Conservation (phyloP, 2,888 invertebrate genomes). For the Helleia helle region DNA sequence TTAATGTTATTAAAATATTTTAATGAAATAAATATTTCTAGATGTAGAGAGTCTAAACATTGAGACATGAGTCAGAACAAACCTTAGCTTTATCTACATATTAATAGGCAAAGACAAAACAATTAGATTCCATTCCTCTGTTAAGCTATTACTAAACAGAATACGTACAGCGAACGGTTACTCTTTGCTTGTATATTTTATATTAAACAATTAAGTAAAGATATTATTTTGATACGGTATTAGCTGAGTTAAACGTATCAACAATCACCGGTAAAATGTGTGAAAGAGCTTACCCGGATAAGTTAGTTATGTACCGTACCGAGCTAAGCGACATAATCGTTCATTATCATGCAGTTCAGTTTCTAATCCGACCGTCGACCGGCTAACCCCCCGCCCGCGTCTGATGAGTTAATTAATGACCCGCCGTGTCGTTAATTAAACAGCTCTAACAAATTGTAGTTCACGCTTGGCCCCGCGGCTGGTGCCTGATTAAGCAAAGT, state of each 20-base stretch:
- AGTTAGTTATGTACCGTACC: conserved; percentile 23
- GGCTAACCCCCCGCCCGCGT: conserved; percentile 49
- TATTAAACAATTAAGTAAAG: no score
- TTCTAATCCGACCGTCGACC: conserved; percentile 50
- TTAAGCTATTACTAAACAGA: no score
- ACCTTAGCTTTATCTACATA: no score
- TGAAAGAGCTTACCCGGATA: conserved; percentile 19
- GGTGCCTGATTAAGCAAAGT: conserved; percentile 47
- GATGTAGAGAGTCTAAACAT: no score
- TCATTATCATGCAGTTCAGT: conserved; percentile 49
- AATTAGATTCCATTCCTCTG: no score
- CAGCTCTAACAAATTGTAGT: conserved; percentile 62
- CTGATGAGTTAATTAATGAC: conserved; percentile 72
- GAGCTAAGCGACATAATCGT: conserved; percentile 37
- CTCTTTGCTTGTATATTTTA: no score
- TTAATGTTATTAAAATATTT: no score
- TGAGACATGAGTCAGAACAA: no score
- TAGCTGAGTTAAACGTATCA: not conserved
- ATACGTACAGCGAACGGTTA: no score
- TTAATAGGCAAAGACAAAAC: no score
- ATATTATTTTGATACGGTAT: no score
- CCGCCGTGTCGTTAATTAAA: conserved; percentile 67
- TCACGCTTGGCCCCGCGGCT: conserved; percentile 46
- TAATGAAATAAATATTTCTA: no score
- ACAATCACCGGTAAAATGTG: conserved; percentile 5